phyloP scores from a whole-genome alignment of 2,888 invertebrate genomes.

The Lithophane semibrunnea region DNA sequence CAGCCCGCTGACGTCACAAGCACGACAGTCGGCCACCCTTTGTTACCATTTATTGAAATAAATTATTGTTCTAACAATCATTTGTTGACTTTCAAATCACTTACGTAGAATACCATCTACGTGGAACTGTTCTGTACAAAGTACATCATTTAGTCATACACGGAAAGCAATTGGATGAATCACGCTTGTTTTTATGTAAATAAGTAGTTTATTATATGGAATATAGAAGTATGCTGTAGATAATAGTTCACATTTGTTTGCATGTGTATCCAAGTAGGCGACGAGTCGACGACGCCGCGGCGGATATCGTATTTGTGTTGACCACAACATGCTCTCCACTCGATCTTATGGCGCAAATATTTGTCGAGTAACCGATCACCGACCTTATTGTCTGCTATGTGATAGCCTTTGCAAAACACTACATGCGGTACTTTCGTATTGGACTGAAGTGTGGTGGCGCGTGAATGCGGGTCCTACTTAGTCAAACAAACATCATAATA shows the following conservation, averaged over 20 bases:
- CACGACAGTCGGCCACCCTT: constrained; percentile 52
- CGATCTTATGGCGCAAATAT: constrained; percentile 83
- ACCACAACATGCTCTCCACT: constrained; percentile 77
- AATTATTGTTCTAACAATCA: constrained; percentile 56
- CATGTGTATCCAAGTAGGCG: constrained; percentile 48
- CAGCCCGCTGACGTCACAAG: constrained; percentile 40
- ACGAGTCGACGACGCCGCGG: constrained; percentile 56
- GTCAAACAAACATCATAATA: constrained; percentile 47
- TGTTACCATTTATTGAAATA: constrained; percentile 59
- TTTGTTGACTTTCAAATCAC: constrained; percentile 65
- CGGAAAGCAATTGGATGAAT: constrained; percentile 51
- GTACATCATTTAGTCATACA: constrained; percentile 47
- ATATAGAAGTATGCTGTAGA: constrained; percentile 24
- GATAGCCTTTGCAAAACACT: constrained; percentile 82
- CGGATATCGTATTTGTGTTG: constrained; percentile 81
- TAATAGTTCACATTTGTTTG: constrained; percentile 55
- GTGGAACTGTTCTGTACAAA: constrained; percentile 42
- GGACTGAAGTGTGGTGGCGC: constrained; percentile 38
- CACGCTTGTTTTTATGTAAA: constrained; percentile 56
- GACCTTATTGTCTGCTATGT: constrained; percentile 81
- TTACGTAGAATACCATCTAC: constrained; percentile 48
- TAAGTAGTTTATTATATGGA: constrained; percentile 32
- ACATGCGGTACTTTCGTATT: constrained; percentile 71
- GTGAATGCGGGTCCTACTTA: constrained; percentile 31
- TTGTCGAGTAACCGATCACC: constrained; percentile 82